Conservation (phyloP, 2,113 vertebrate species). For the Perca flavescens region DNA sequence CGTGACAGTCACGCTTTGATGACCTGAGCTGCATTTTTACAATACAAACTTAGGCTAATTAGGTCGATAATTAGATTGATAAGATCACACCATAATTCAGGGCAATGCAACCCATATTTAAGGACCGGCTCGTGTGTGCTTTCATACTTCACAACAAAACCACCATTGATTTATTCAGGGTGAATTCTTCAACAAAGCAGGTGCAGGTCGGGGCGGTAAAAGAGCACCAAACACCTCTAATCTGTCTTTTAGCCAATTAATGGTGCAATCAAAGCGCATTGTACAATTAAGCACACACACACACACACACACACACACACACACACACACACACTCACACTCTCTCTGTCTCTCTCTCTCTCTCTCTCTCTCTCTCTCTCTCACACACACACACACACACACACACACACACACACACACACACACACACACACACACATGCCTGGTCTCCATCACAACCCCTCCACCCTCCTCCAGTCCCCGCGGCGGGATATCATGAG, state of each 20-base stretch:
- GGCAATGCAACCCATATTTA: not conserved
- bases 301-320: not conserved
- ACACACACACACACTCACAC: not conserved
- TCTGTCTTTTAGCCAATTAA: slow-evolving; percentile 50
- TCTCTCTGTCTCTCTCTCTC: too few species aligned
- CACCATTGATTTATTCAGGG: not conserved
- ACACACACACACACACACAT: not conserved
- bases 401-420: not conserved
- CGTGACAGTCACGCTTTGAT: slow-evolving; percentile 48
- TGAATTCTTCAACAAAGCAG: slow-evolving; percentile 48
- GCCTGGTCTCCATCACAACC: slow-evolving; percentile 18
- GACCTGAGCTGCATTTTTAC: slow-evolving; percentile 31
- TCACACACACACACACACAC: slow-evolving; percentile 1
- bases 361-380: not conserved
- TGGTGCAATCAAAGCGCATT: slow-evolving; percentile 19
- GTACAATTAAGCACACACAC: slow-evolving; percentile 39
- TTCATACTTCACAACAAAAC: not conserved
- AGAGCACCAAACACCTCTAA: slow-evolving; percentile 10
- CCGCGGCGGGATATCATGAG: slow-evolving; percentile 54
- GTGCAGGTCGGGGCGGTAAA: slow-evolving; percentile 25
- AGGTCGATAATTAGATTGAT: slow-evolving; percentile 15
- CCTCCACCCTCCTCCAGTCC: not conserved
- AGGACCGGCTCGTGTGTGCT: not conserved
- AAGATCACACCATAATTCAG: not conserved
- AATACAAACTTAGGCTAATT: not conserved